Conservation (phyloP, 2,888 invertebrate genomes). For the Callyntrura sp. region DNA sequence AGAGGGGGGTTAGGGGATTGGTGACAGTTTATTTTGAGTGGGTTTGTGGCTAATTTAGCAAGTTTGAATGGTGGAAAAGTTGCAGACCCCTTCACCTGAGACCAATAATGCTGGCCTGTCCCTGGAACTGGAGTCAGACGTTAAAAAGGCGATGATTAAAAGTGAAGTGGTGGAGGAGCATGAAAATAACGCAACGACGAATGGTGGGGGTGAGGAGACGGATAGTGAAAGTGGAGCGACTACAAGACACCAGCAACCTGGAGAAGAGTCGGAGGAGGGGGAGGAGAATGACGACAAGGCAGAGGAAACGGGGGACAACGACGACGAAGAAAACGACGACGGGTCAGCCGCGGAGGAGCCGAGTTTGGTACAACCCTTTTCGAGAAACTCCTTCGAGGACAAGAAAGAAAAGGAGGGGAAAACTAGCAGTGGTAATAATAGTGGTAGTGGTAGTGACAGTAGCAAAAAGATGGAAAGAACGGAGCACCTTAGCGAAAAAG, state of each 20-base stretch:
- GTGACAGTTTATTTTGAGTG: constrained; percentile 6
- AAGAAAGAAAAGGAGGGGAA: constrained; percentile 47
- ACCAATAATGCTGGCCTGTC: constrained; percentile 69
- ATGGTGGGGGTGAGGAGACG: constrained; percentile 56
- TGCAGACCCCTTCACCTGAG: constrained; percentile 52
- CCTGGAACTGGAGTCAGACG: constrained; percentile 63
- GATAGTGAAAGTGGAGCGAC: constrained; percentile 69
- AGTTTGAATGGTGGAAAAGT: constrained; percentile 74
- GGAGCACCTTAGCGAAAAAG: background rate
- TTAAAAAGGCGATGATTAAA: constrained; percentile 75
- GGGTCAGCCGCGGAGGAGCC: constrained; percentile 33
- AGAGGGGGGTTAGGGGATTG: no score
- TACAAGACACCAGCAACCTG: constrained; percentile 52
- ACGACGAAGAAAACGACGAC: background rate
- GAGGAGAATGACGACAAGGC: constrained; percentile 61
- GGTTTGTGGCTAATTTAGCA: no score
- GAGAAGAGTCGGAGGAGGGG: constrained; percentile 64
- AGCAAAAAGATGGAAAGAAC: constrained; percentile 28
- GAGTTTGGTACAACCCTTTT: constrained; percentile 50
- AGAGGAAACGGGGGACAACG: background rate
- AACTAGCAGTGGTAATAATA: background rate
- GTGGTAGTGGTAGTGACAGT: constrained; percentile 15
- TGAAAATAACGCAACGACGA: constrained; percentile 60
- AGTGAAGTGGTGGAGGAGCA: constrained; percentile 56
- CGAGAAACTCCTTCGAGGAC: background rate